phyloP scores from a whole-genome alignment of 2,888 invertebrate genomes.

The Polia nebulosa region DNA sequence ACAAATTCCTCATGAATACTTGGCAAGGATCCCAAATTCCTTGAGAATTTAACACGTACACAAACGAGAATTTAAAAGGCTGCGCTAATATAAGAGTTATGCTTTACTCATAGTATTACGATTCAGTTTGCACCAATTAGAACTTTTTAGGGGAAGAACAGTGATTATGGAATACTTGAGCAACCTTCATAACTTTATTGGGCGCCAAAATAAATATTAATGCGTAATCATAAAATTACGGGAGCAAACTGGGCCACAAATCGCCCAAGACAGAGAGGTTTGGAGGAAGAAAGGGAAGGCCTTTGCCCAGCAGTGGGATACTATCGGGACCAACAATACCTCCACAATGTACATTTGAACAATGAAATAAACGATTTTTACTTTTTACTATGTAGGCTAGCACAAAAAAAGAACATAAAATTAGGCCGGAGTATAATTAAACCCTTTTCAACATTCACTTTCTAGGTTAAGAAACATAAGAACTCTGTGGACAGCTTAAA shows the following conservation, averaged over 20 bases:
- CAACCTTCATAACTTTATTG: no score
- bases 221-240: no score
- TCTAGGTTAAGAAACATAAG: neutral
- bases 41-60: slow-evolving; percentile 63
- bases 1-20: slow-evolving; percentile 71
- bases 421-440: neutral
- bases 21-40: slow-evolving; percentile 75
- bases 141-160: neutral
- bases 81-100: slow-evolving; percentile 20
- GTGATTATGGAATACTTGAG: no score
- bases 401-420: no score
- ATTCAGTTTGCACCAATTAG: slow-evolving; percentile 3
- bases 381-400: no score
- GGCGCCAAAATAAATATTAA: neutral
- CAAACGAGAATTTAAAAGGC: slow-evolving; percentile 46
- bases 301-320: no score
- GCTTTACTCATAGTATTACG: neutral
- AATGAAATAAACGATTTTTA: no score
- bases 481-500: neutral
- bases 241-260: no score
- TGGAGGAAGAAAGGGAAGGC: no score
- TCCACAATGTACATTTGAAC: no score
- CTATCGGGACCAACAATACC: no score
- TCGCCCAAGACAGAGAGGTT: no score
- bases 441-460: neutral